Conservation (phyloP, 2,113 vertebrate genomes). For the Semicossyphus pulcher region DNA sequence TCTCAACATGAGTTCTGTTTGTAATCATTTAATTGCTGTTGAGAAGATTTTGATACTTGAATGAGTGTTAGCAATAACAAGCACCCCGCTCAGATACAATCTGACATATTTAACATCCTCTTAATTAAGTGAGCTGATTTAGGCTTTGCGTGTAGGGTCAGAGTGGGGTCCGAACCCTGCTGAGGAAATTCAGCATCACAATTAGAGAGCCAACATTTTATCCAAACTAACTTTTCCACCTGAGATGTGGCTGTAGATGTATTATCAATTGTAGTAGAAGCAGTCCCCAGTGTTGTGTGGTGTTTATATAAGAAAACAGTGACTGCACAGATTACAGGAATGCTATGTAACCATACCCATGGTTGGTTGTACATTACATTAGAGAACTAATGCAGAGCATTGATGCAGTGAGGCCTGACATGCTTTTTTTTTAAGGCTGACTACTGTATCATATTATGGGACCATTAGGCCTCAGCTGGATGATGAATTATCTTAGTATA, state of each 20-base stretch:
- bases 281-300: neutral
- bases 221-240: neutral
- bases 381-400: conserved; percentile 6
- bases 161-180: neutral
- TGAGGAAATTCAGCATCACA: neutral
- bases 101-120: conserved; percentile 3
- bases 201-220: neutral
- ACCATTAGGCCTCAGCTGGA: conserved; percentile 54
- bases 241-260: neutral
- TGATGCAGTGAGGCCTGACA: conserved; percentile 29
- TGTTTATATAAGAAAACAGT: neutral
- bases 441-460: conserved; percentile 46
- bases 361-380: conserved; percentile 8
- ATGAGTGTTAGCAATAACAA: neutral
- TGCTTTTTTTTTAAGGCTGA: neutral
- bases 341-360: conserved; percentile 14
- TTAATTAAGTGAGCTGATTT: conserved; percentile 1
- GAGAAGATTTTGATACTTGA: neutral
- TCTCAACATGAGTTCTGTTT: neutral
- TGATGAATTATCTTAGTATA: conserved; percentile 63
- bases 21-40: conserved; percentile 12
- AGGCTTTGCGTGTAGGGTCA: neutral
- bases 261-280: neutral
- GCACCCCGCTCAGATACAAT: neutral
- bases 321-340: neutral